Conservation (phyloP, 2,888 invertebrate genomes). For the Catocala fraxini region DNA sequence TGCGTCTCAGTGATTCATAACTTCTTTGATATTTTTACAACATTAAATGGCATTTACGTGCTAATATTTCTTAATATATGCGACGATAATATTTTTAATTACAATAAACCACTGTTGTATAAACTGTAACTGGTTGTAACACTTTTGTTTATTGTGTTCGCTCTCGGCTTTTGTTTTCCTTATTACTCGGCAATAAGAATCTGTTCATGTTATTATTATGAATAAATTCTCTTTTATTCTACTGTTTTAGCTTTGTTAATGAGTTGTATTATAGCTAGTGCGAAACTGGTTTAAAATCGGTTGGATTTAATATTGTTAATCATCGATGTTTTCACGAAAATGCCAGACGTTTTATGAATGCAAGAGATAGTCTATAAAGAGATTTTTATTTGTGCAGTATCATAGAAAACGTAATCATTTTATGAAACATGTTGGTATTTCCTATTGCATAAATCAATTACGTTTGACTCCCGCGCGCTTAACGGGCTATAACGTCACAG, state of each 20-base stretch:
- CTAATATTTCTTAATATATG: conserved; percentile 54
- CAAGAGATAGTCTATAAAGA: background rate
- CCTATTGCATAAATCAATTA: conserved; percentile 50
- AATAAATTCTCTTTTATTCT: conserved; percentile 21
- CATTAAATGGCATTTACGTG: conserved; percentile 50
- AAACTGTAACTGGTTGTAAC: conserved; percentile 40
- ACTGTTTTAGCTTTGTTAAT: conserved; percentile 17
- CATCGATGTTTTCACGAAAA: background rate
- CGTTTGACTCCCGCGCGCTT: conserved; percentile 3
- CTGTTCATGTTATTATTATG: conserved; percentile 28
- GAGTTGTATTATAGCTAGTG: conserved; percentile 10
- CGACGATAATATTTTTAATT: conserved; percentile 52
- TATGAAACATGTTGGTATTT: conserved; percentile 10
- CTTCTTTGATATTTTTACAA: conserved; percentile 55
- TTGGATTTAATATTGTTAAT: conserved; percentile 18
- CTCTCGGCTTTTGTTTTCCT: conserved; percentile 29
- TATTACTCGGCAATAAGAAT: conserved; percentile 29
- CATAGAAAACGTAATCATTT: conserved; percentile 16
- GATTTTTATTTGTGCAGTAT: too few species aligned
- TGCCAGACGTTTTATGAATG: background rate
- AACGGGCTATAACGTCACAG: conserved; percentile 56
- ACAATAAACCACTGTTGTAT: conserved; percentile 44
- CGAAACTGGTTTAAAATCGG: conserved; percentile 20
- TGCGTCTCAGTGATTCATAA: conserved; percentile 61
- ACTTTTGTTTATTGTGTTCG: conserved; percentile 38